Evolutionary conservation across 2,797 vertebrate species (phyloP), one percentile per base, ranked within the genome.

Genomic region (Gallinago solitaria): DNA sequence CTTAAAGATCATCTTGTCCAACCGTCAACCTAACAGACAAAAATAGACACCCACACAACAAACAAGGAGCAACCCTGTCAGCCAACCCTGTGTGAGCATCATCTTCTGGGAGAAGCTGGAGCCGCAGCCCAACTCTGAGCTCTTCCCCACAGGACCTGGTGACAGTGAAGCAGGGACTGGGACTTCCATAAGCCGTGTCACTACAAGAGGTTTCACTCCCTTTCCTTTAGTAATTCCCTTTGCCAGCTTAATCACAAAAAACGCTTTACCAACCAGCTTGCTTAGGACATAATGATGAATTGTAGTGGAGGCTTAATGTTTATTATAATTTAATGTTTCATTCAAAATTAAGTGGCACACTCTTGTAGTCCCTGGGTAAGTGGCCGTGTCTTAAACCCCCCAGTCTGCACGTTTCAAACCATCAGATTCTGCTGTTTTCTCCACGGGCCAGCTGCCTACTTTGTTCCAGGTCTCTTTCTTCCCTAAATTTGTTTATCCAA

Each of bases 281-380:
- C 90, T 76, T 84, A 69, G 76, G 86, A 81, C 78, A 54, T 35
- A 69, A 71, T 85, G 94, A 96, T 93, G 87, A 94, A 93, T 95
- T 94, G 76, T 70, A 79, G 78, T 12, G 23, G 53, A 61, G 47
- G 73, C 80, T 94, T 95, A 88, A 91, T 89, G 92, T 93, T 93
- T 94, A 91, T 92, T 96, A 70, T 83, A 77, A 91, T 90, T 95
- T 94, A 76, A 94, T 85, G 90, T 90, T 95, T 96, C 92, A 92
- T 95, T 89, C 83, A 95, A 82, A 96, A 97, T 97, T 96, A 96
- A 95, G 83, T 71, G 92, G 53, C 69, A 21, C 4, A 1, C 54
- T 90, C 32, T 27, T 84, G 53, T 35, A 74, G 79, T 94, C 74
- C 50, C 68, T 75, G 75, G 85, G 47, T 91, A 91, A 79, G 63